phyloP scores from a whole-genome alignment of 2,113 vertebrate species.

The Carlito syrichta region DNA sequence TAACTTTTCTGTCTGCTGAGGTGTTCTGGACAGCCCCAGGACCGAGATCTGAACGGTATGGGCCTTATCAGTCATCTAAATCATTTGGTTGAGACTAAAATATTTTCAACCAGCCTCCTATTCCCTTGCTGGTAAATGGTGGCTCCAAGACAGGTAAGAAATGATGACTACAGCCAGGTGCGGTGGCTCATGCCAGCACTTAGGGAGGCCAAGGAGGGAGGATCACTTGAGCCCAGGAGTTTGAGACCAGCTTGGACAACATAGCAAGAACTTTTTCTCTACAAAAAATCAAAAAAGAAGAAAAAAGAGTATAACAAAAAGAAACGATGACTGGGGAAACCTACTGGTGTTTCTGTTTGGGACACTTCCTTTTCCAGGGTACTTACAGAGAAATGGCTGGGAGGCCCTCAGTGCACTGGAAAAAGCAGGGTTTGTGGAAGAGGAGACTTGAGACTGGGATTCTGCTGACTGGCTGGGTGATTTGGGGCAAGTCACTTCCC shows the following conservation, averaged over 20 bases:
- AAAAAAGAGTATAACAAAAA: no score
- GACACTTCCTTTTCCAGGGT: not conserved
- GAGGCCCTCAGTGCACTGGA: not conserved
- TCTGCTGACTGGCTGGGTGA: not conserved
- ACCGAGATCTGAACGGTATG: not conserved
- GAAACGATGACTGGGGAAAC: not conserved
- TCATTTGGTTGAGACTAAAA: not conserved
- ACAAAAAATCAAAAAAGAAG: no score
- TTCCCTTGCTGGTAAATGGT: not conserved
- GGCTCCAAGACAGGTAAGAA: not conserved
- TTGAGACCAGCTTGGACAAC: no score
- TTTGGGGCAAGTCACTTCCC: not conserved
- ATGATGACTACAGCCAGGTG: not conserved
- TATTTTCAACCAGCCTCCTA: not conserved
- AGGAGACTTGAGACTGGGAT: not conserved
- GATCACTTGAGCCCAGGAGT: no score
- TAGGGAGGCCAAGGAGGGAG: no score
- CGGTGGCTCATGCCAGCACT: no score
- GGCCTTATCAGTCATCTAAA: not conserved
- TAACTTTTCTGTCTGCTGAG: not conserved
- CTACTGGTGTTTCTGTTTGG: not conserved
- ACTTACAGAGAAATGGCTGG: not conserved
- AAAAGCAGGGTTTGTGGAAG: not conserved
- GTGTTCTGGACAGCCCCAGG: not conserved
- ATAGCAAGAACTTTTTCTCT: no score